Percentiles rank a stretch among this genome's conserved stretches.
Conservation (phyloP, 2,113 vertebrate species). For the Planiliza haematocheilus region DNA sequence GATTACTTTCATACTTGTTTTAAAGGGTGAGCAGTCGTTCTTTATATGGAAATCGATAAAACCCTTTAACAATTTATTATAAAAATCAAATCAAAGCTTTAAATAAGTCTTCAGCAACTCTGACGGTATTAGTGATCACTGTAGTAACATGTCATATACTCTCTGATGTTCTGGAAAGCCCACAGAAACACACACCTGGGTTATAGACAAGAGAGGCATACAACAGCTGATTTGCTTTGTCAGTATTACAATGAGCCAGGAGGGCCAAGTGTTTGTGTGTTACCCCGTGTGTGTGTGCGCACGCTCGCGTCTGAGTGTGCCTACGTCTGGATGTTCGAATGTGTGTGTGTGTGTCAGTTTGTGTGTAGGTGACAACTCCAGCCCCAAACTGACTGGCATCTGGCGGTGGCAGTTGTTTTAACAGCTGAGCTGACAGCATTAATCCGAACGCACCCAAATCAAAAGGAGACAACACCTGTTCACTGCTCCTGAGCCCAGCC, state of each 20-base stretch:
- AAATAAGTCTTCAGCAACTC: slow-evolving; percentile 1
- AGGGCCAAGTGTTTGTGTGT: slow-evolving; percentile 42
- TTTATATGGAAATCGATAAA: not conserved
- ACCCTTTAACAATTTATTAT: too few relatives aligned
- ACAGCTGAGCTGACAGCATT: slow-evolving; percentile 99
- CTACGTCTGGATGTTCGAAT: slow-evolving; percentile 37
- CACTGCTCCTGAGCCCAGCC: slow-evolving; percentile 91
- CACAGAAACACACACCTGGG: slow-evolving; percentile 72
- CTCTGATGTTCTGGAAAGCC: slow-evolving; percentile 56
- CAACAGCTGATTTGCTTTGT: slow-evolving; percentile 77
- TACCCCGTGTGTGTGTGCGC: slow-evolving; percentile 7
- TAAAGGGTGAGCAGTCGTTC: too few relatives aligned
- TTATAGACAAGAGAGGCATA: slow-evolving; percentile 58
- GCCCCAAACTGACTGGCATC: slow-evolving; percentile 99
- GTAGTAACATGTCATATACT: slow-evolving; percentile 20
- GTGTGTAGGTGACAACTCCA: slow-evolving; percentile 92
- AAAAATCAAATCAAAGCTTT: not conserved
- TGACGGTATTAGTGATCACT: slow-evolving; percentile 26
- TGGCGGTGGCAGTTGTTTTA: slow-evolving; percentile 99
- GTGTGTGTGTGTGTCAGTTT: slow-evolving; percentile 50
- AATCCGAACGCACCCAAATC: slow-evolving; percentile 99
- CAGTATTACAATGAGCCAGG: slow-evolving; percentile 67
- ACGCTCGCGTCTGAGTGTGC: slow-evolving; percentile 17
- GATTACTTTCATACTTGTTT: too few relatives aligned
- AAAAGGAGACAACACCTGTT: slow-evolving; percentile 99